Conservation (phyloP, 2,888 invertebrate species). For the Brachyptera risi region DNA sequence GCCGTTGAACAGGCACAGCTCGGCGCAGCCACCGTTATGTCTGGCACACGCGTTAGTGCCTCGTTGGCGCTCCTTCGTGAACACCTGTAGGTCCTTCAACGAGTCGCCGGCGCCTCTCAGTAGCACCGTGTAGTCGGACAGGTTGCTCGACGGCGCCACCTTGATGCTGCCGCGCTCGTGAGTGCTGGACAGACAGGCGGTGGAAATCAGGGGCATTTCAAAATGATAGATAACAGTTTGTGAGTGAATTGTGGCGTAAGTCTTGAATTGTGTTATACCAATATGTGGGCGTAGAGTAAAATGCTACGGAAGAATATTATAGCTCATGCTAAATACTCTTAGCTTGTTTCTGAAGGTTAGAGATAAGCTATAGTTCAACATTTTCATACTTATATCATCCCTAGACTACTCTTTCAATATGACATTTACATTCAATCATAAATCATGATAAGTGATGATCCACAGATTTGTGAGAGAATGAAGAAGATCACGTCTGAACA, state of each 20-base stretch:
- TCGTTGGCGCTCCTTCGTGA: slow-evolving; percentile 51
- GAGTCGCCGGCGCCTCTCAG: slow-evolving; percentile 58
- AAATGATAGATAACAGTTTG: background rate
- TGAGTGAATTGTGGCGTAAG: background rate
- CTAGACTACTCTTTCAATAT: too few relatives aligned
- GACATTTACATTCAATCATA: too few relatives aligned
- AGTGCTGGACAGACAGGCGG: slow-evolving; percentile 42
- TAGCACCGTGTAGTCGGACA: slow-evolving; percentile 54
- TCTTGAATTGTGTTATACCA: background rate
- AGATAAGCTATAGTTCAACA: too few relatives aligned
- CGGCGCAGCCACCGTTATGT: slow-evolving; percentile 69
- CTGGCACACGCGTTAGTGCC: slow-evolving; percentile 60
- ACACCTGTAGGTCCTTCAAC: slow-evolving; percentile 65
- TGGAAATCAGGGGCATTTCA: too few relatives aligned
- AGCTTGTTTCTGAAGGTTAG: too few relatives aligned
- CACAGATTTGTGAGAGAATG: too few relatives aligned
- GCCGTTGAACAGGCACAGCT: slow-evolving; percentile 73
- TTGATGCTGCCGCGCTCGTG: slow-evolving; percentile 61
- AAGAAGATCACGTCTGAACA: too few relatives aligned
- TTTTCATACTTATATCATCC: too few relatives aligned
- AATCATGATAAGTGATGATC: too few relatives aligned
- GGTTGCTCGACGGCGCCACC: slow-evolving; percentile 57
- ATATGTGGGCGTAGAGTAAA: too few relatives aligned
- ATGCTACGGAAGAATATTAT: too few relatives aligned
- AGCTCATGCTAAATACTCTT: too few relatives aligned